Evolutionary conservation across 2,888 invertebrate genomes (phyloP).

Genomic region (Folsomia manolachei): DNA sequence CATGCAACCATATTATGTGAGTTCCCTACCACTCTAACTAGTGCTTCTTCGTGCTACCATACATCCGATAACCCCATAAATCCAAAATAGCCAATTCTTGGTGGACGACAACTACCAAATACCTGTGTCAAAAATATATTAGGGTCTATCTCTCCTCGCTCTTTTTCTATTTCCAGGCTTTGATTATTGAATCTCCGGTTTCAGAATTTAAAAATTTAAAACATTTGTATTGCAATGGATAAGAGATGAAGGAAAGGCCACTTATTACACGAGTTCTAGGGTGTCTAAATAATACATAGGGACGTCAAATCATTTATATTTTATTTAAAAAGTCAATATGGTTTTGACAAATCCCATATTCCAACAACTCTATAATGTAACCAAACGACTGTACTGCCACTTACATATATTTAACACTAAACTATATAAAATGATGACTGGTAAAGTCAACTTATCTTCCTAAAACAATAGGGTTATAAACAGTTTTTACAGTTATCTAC

Average conservation of each 20-base stretch:
- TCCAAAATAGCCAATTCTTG: background rate
- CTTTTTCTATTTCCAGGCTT: too few species aligned
- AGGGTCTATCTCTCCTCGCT: background rate
- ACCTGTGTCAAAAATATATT: background rate
- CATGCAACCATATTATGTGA: background rate
- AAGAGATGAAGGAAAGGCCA: background rate
- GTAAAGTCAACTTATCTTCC: conserved; percentile 5
- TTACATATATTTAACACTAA: background rate
- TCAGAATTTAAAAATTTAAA: background rate
- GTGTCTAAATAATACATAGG: too few species aligned
- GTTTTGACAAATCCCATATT: background rate
- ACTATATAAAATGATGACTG: background rate
- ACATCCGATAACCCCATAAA: background rate
- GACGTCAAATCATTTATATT: background rate
- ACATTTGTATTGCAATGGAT: background rate
- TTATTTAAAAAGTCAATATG: background rate
- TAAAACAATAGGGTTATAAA: background rate
- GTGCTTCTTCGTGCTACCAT: background rate
- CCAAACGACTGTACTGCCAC: conserved; percentile 7
- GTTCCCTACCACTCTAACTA: background rate
- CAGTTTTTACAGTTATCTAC: background rate
- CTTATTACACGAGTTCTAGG: background rate
- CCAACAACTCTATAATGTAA: background rate
- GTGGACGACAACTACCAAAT: background rate
- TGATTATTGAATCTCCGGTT: background rate